Base-by-base conservation (phyloP, 2,888 invertebrate species). In the Drosophila cognata region DNA sequence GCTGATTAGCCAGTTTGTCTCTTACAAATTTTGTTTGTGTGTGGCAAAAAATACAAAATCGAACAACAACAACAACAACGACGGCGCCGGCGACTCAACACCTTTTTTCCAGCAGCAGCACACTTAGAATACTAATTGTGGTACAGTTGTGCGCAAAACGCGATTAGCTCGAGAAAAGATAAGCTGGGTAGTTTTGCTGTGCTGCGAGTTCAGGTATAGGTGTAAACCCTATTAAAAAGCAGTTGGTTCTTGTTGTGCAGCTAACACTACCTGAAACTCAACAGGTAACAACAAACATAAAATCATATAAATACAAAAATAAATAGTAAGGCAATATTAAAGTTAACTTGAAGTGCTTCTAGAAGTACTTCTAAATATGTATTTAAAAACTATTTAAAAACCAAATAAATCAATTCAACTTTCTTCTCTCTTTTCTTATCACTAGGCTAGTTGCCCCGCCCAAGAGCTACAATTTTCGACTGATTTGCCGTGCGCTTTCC, bases 1-100 rank as follows among this genome's bases (percentile, higher is more conserved):
- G 85, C 85, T 85, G 85, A 85, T 85, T 82, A 89, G 85, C 88
- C 77, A 87, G 85, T 85, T 85, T 89, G 63, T 48, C 55, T 55
- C 66, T 61, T 79, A 77, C 74, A 78, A 63, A 46, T 2, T 46
- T 46, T 46, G 16, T 46, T 67, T 67, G 75, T 79, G 79, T 77
- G 75, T 55, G 58, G 60, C 51, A 31, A 48, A 56, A 69, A 57
- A 73, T 48, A 50, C 57, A 55, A 46, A 46, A 46, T 13, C 21
- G 1, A 13, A 16, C 13, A 41, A n/a, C 4, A 41, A 16, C n/a
- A 43, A 43, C 11, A 43, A 43, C 10, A n/a, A 41, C 2, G n/a
- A 53, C 62, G 59, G 25, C 51, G 33, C 56, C 53, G 41, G n/a
- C 56, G 21, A 38, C 52, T 57, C 31, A 64, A 57, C 53, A 64